Conservation (phyloP, 2,797 vertebrate genomes). For the Onychomys torridus region DNA sequence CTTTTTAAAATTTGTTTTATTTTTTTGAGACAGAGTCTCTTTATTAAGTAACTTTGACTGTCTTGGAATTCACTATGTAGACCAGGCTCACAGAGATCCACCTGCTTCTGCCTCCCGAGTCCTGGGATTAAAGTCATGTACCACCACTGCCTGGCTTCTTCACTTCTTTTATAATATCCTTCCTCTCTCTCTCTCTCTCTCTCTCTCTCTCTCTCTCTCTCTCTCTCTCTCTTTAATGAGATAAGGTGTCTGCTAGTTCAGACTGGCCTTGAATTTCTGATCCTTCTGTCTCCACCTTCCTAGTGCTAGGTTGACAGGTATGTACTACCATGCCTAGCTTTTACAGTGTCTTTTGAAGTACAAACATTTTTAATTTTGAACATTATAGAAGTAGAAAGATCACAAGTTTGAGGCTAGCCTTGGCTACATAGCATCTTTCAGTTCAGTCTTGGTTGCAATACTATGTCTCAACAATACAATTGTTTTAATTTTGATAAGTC, state of each 20-base stretch:
- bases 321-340: background rate
- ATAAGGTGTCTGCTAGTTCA: background rate
- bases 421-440: background rate
- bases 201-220: accelerated
- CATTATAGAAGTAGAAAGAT: background rate
- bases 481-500: background rate
- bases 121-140: background rate
- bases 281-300: background rate
- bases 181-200: background rate
- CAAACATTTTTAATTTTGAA: background rate
- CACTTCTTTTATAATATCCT: background rate
- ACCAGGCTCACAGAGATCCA: background rate
- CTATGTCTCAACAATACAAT: background rate
- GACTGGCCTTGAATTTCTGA: background rate
- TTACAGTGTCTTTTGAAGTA: background rate
- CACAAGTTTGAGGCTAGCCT: background rate
- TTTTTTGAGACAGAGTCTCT: background rate
- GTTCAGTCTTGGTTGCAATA: background rate
- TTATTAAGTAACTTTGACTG: background rate
- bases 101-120: background rate
- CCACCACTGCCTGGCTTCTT: background rate
- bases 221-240: no score
- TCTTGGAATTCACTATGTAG: background rate
- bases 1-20: background rate
- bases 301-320: background rate